phyloP scores from a whole-genome alignment of 2,888 invertebrate species.

The Hesperia comma region DNA sequence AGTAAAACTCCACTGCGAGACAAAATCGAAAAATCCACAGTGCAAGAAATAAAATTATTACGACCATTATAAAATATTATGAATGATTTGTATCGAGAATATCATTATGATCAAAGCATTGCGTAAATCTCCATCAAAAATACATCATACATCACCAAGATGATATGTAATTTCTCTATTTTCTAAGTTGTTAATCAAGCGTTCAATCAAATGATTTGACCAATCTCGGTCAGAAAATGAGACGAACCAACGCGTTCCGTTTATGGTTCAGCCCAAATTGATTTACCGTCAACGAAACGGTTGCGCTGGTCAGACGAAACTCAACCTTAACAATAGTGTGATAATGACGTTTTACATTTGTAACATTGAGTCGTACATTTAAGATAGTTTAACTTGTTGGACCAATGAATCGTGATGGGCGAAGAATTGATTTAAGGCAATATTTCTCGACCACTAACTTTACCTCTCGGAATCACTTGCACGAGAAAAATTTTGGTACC shows the following conservation, averaged over 20 bases:
- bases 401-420: slow-evolving; percentile 54
- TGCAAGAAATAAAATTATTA: no score
- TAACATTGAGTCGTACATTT: background rate
- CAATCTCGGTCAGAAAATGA: slow-evolving; percentile 40
- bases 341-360: background rate
- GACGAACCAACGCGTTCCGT: slow-evolving; percentile 38
- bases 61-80: no score
- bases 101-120: slow-evolving; percentile 12
- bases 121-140: slow-evolving; percentile 20
- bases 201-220: slow-evolving; percentile 37
- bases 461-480: background rate
- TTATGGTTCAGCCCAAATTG: slow-evolving; percentile 35
- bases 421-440: slow-evolving; percentile 64
- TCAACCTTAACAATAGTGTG: background rate
- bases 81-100: background rate
- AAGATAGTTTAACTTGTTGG: slow-evolving; percentile 28
- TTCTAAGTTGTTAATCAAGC: slow-evolving; percentile 31
- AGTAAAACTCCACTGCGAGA: no score
- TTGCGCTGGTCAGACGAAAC: slow-evolving; percentile 2
- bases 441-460: slow-evolving; percentile 3
- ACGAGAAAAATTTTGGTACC: background rate
- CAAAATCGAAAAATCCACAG: no score
- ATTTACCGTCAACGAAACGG: slow-evolving; percentile 28
- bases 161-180: slow-evolving; percentile 31
- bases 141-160: slow-evolving; percentile 24